A percentile compares a stretch with the other conserved stretches of the same genome.
Evolutionary conservation across 1,140 invertebrate genomes (phyloP).

Genomic region (Hycleus phaleratus): DNA sequence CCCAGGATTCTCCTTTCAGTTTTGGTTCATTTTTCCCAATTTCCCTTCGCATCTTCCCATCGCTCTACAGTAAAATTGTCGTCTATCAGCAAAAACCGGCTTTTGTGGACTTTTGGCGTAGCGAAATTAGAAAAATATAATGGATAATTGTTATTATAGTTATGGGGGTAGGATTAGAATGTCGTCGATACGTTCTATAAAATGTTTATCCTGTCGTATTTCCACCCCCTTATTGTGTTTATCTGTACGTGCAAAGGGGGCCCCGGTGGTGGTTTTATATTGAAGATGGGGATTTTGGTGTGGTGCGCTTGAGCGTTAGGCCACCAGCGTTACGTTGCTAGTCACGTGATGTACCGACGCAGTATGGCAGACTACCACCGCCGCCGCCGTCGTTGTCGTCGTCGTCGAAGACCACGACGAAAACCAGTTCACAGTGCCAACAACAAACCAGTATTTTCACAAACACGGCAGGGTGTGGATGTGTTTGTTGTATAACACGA

Average conservation of each 20-base stretch:
- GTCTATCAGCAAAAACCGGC: too few species aligned
- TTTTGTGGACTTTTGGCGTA: too few species aligned
- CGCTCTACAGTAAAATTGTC: too few species aligned
- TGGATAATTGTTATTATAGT: too few species aligned
- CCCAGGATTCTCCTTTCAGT: too few species aligned
- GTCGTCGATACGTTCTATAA: slow-evolving; percentile 11
- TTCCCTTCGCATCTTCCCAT: too few species aligned
- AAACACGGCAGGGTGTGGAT: slow-evolving; percentile 7
- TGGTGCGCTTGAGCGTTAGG: slow-evolving; percentile 20
- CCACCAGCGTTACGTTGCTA: slow-evolving; percentile 13
- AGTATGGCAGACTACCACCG: slow-evolving; percentile 29
- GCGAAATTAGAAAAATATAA: too few species aligned
- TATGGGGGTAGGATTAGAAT: background rate
- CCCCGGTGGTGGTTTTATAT: too few species aligned
- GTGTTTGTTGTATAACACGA: background rate
- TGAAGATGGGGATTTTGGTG: too few species aligned
- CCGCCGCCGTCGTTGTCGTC: background rate
- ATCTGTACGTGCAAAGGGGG: too few species aligned
- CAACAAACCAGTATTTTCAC: slow-evolving; percentile 13
- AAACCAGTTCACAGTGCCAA: slow-evolving; percentile 5
- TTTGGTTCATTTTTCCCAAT: too few species aligned
- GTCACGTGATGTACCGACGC: slow-evolving; percentile 39
- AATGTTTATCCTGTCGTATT: slow-evolving; percentile 8
- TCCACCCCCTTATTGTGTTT: background rate
- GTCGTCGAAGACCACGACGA: background rate